These are phyloP conservation scores for Sturnira hondurensis DNA, from an alignment of 2,113 vertebrate genomes.

Conservation along the genomic window DNA sequence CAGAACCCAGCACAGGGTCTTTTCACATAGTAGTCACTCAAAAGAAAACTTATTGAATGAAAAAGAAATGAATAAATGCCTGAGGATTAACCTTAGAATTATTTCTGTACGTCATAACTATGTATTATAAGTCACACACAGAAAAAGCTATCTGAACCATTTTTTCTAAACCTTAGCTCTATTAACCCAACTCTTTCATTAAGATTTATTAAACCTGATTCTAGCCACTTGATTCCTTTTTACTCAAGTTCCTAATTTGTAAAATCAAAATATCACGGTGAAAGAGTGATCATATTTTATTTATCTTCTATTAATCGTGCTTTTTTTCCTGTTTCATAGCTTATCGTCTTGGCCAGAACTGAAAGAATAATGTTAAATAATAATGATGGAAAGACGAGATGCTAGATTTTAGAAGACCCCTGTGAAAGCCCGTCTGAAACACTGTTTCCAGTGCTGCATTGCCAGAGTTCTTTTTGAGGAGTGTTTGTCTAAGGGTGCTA, in stretches of 20 bases:
- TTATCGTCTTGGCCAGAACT: not conserved
- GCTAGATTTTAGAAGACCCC: not conserved
- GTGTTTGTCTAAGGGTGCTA: not conserved
- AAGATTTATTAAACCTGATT: not conserved
- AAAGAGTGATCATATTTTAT: not conserved
- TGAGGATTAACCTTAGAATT: not conserved
- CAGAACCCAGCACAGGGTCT: not conserved
- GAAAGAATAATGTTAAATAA: not conserved
- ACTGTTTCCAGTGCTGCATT: not conserved
- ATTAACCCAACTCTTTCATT: not conserved
- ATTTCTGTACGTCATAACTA: not conserved
- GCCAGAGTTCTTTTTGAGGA: not conserved
- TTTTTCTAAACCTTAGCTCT: not conserved
- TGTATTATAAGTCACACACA: not conserved
- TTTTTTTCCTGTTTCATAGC: not conserved
- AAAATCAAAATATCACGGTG: not conserved
- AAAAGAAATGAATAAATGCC: not conserved
- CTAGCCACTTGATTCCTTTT: not conserved
- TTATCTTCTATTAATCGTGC: not conserved
- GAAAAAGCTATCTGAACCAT: not conserved
- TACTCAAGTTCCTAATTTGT: not conserved
- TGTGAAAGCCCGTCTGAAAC: not conserved
- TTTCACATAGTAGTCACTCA: not conserved
- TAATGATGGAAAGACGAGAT: not conserved
- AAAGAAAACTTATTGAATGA: not conserved